These are phyloP conservation scores for Melanotaenia trifasciata DNA, from an alignment of 2,797 vertebrate genomes.

Conservation along the genomic window DNA sequence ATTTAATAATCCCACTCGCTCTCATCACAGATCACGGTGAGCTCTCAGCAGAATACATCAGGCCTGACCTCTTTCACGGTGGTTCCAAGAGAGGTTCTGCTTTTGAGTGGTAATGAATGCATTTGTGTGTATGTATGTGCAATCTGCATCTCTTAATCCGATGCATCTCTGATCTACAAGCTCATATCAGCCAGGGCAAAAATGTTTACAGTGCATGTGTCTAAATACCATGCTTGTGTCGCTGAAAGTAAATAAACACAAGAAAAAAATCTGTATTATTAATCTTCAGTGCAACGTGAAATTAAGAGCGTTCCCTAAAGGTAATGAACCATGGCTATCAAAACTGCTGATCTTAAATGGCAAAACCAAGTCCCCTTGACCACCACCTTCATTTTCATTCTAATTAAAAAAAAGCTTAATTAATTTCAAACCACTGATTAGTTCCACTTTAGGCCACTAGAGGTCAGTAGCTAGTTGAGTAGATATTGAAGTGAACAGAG, in stretches of 20 bases:
- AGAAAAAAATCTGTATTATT: constrained; percentile 6
- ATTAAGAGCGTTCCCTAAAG: constrained; percentile 3
- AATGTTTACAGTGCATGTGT: too few species aligned
- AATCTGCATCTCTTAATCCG: constrained; percentile 15
- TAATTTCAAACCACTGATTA: constrained; percentile 39
- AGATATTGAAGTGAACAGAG: constrained; percentile 12
- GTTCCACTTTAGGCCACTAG: constrained; percentile 73
- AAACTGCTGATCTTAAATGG: constrained; percentile 18
- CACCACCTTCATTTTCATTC: constrained; percentile 40
- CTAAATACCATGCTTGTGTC: neutral
- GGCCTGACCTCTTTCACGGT: constrained; percentile 59
- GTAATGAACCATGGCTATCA: neutral
- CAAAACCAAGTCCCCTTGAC: constrained; percentile 29
- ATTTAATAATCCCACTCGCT: constrained; percentile 74
- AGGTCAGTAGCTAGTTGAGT: constrained; percentile 75
- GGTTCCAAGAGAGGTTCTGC: constrained; percentile 33
- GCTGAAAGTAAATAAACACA: neutral
- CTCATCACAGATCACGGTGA: constrained; percentile 65
- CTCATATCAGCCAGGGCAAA: neutral
- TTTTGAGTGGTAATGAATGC: constrained; percentile 19
- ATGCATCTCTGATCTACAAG: constrained; percentile 4
- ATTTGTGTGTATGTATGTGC: constrained; percentile 24
- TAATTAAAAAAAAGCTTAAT: constrained; percentile 47
- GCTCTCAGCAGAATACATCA: constrained; percentile 70
- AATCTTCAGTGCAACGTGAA: neutral